These are phyloP conservation scores for Sialis fuliginosa DNA, from an alignment of 2,888 invertebrate species.

Conservation along the genomic window DNA sequence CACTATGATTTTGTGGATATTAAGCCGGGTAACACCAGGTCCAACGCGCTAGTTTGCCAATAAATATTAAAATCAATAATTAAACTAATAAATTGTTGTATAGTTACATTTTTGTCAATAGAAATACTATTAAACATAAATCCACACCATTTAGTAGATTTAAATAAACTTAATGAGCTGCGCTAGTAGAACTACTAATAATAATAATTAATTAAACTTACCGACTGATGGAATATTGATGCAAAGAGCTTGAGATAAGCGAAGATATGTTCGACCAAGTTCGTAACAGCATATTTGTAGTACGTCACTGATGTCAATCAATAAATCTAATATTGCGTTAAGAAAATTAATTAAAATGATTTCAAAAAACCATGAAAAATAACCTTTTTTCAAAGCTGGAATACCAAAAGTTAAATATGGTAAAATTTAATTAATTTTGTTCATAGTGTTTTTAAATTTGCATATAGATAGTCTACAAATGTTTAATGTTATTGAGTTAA, in stretches of 20 bases:
- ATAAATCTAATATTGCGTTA: constrained; percentile 23
- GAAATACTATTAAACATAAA: not conserved
- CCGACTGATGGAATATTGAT: constrained; percentile 80
- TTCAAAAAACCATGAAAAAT: no score
- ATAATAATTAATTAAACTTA: constrained; percentile 32
- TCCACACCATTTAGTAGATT: not conserved
- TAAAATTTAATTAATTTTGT: no score
- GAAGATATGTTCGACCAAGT: constrained; percentile 81
- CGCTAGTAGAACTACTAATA: not conserved
- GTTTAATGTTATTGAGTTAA: no score
- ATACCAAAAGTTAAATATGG: no score
- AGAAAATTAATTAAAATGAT: no score
- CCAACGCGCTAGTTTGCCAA: no score
- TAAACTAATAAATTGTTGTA: not conserved
- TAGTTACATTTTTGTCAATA: not conserved
- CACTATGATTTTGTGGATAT: no score
- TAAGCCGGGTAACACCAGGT: no score
- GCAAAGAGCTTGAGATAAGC: constrained; percentile 72
- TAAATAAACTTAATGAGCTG: not conserved
- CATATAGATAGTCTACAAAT: no score
- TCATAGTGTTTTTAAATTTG: no score
- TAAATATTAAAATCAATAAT: not conserved
- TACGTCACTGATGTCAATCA: constrained; percentile 96
- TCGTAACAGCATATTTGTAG: constrained; percentile 92
- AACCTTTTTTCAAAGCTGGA: no score